Evolutionary conservation across 2,888 invertebrate genomes (phyloP), one percentile per base, ranked within the genome.

Genomic region (Hemicrepidius hirtus): DNA sequence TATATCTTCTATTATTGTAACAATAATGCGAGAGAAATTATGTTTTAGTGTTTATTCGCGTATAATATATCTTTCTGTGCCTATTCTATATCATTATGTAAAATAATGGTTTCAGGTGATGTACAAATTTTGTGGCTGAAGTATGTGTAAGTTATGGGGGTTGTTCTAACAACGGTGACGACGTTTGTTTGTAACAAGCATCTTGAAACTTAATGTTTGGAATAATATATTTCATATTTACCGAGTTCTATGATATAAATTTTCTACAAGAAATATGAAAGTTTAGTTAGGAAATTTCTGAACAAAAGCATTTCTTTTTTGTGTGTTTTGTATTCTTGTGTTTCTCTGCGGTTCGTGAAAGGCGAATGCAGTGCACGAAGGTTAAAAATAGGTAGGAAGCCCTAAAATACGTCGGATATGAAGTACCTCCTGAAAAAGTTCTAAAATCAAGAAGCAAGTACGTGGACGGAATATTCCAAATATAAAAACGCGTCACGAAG

Each of bases 381-480:
- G 68, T 68, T 63, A 41, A 73, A 57, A 64, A 73, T 68, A 63
- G 68, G 68, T 55, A 71, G 67, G 67, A 74, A 67, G 59, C 67
- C 63, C 64, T 68, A 71, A 71, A 70, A 71, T 68, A 67, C 65
- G 63, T 74, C 71, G 66, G 74, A 71, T 74, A 71, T 74, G 74
- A 74, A 71, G 68, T 68, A 71, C 67, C 64, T 70, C 59, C 67
- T 67, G 68, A 60, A 69, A 73, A 73, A 73, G 73, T 70, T 70
- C 69, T 68, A 71, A 74, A 74, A 70, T 71, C 74, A 74, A 74
- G 71, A 70, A 74, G 70, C 62, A 74, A 72, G 28, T 76, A 78
- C 78, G 78, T 77, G 78, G 75, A 71, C 66, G 76, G 76, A 77
- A 78, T 77, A 76, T 71, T 76, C 73, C 73, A 74, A 74, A 78